Percentiles rank a stretch among this genome's conserved stretches.
Conservation (phyloP, 2,113 vertebrate species). For the Uria aalge region DNA sequence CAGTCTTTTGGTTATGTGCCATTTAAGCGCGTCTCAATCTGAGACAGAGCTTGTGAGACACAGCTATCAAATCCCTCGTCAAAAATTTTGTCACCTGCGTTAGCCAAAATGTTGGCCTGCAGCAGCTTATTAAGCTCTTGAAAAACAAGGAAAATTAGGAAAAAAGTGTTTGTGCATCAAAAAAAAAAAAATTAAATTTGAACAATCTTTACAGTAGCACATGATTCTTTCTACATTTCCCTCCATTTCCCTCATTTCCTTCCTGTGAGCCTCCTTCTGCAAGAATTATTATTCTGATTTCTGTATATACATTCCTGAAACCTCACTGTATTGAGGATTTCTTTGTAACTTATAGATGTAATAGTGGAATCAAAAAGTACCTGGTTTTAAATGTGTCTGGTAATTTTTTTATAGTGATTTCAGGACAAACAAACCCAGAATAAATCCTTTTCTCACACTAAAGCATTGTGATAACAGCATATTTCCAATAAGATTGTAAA, state of each 20-base stretch:
- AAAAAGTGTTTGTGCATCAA: not conserved
- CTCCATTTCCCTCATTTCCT: not conserved
- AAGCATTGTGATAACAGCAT: not conserved
- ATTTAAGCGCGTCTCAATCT: not conserved
- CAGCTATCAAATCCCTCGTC: not conserved
- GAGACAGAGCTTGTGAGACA: not conserved
- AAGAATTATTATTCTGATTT: not conserved
- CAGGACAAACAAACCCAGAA: not conserved
- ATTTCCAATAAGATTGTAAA: conserved; percentile 24
- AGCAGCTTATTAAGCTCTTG: not conserved
- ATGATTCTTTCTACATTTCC: not conserved
- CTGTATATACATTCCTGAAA: not conserved
- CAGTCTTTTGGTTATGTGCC: not conserved
- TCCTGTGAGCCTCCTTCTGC: not conserved
- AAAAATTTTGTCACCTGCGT: not conserved
- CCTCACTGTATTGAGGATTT: not conserved
- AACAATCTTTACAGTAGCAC: not conserved
- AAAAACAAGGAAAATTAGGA: not conserved
- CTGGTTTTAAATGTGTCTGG: not conserved
- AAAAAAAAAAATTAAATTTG: not conserved
- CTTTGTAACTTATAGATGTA: not conserved
- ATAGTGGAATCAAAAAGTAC: not conserved
- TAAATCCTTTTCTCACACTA: conserved; percentile 3
- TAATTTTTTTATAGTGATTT: not conserved
- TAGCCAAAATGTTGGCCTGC: not conserved